These are phyloP conservation scores for Tenebrosternarchus preto DNA, from an alignment of 2,113 vertebrate species.

Conservation along the genomic window DNA sequence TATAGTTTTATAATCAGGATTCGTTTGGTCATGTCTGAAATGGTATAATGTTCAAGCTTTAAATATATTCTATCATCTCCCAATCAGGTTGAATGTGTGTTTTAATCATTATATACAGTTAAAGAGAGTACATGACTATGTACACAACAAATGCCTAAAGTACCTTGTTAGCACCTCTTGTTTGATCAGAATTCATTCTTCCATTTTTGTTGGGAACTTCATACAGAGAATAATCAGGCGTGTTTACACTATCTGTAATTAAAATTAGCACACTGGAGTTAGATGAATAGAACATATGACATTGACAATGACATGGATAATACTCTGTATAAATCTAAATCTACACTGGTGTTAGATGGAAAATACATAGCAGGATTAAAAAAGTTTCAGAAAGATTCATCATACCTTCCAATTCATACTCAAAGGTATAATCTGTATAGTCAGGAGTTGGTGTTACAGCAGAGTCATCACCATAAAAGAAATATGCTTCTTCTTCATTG, in stretches of 20 bases:
- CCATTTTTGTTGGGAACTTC: neutral
- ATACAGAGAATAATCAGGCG: neutral
- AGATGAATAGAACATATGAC: neutral
- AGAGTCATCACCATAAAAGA: conserved; percentile 8
- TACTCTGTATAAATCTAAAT: too few species aligned
- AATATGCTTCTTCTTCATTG: neutral
- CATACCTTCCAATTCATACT: conserved; percentile 38
- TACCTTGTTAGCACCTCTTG: conserved; percentile 23
- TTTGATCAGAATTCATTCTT: neutral
- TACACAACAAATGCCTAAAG: neutral
- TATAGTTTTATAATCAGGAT: too few species aligned
- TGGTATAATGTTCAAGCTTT: neutral
- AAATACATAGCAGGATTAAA: neutral
- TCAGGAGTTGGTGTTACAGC: neutral
- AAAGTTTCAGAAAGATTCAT: neutral
- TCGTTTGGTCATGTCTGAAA: neutral
- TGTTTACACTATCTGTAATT: neutral
- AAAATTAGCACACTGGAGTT: neutral
- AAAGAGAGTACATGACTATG: neutral
- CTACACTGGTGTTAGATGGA: neutral
- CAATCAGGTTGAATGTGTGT: neutral
- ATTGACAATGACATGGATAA: too few species aligned
- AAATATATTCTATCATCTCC: neutral
- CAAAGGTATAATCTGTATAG: conserved; percentile 17
- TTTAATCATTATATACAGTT: conserved; percentile 5